These are phyloP conservation scores for Acrobasis consociella DNA, from an alignment of 2,888 invertebrate genomes.

Conservation along the genomic window DNA sequence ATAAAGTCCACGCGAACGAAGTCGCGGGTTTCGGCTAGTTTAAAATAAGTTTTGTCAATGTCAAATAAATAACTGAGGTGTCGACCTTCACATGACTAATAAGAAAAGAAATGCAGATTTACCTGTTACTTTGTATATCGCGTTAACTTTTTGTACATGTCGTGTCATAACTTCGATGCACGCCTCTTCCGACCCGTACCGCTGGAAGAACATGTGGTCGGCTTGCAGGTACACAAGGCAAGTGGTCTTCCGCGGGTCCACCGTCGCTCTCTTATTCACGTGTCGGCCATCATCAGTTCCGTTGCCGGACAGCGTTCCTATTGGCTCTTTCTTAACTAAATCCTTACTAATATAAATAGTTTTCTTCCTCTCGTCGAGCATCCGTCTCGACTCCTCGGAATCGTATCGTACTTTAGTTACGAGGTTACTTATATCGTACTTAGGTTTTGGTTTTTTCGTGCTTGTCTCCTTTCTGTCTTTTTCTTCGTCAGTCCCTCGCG, in stretches of 20 bases:
- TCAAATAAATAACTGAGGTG: too few relatives aligned
- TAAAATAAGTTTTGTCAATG: too few relatives aligned
- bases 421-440: conserved; percentile 79
- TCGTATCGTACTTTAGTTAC: conserved; percentile 80
- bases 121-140: conserved; percentile 93
- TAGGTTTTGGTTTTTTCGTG: conserved; percentile 77
- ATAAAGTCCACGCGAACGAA: too few relatives aligned
- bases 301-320: conserved; percentile 72
- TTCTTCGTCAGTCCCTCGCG: conserved; percentile 78
- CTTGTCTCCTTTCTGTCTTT: conserved; percentile 46
- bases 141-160: conserved; percentile 96
- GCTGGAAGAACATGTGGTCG: conserved; percentile 97
- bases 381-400: conserved; percentile 81
- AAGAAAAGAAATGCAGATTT: conserved; percentile 24
- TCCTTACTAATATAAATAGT: conserved; percentile 80
- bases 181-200: conserved; percentile 96
- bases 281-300: conserved; percentile 82
- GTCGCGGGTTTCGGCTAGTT: too few relatives aligned
- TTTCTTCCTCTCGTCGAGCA: conserved; percentile 56
- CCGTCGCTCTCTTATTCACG: conserved; percentile 86
- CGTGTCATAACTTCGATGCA: conserved; percentile 97
- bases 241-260: conserved; percentile 94
- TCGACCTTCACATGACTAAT: not conserved
- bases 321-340: conserved; percentile 83
- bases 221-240: conserved; percentile 98